Conservation (phyloP, 2,113 vertebrate species). For the Spermophilus dauricus region DNA sequence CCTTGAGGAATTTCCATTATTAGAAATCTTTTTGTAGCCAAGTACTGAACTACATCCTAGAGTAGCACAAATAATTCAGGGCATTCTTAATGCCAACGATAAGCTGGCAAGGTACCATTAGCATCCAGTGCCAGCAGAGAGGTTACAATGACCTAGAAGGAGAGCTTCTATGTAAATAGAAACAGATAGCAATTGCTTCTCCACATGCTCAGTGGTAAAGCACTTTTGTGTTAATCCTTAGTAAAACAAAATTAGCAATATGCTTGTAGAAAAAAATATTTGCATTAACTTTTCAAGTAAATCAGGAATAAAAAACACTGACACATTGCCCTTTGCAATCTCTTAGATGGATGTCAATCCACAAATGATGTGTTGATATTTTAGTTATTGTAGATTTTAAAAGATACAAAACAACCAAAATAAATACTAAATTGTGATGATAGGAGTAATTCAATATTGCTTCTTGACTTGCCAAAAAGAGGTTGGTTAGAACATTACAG, state of each 20-base stretch:
- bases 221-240: too few species aligned
- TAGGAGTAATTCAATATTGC: not conserved
- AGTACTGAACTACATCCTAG: not conserved
- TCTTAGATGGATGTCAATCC: conserved; percentile 43
- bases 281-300: conserved; percentile 45
- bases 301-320: conserved; percentile 44
- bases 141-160: not conserved
- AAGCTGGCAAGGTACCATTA: not conserved
- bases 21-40: not conserved
- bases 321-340: conserved; percentile 1
- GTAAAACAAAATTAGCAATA: not conserved
- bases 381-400: conserved; percentile 32
- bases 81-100: not conserved
- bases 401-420: conserved; percentile 1
- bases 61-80: not conserved
- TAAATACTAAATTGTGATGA: not conserved
- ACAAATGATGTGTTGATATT: not conserved
- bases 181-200: not conserved
- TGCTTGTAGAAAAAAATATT: not conserved
- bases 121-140: not conserved
- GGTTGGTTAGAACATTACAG: not conserved
- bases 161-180: not conserved
- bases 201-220: too few species aligned
- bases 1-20: not conserved
- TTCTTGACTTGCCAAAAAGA: not conserved